Evolutionary conservation across 2,113 vertebrate species (phyloP).

Genomic region (Apeltes quadracus): DNA sequence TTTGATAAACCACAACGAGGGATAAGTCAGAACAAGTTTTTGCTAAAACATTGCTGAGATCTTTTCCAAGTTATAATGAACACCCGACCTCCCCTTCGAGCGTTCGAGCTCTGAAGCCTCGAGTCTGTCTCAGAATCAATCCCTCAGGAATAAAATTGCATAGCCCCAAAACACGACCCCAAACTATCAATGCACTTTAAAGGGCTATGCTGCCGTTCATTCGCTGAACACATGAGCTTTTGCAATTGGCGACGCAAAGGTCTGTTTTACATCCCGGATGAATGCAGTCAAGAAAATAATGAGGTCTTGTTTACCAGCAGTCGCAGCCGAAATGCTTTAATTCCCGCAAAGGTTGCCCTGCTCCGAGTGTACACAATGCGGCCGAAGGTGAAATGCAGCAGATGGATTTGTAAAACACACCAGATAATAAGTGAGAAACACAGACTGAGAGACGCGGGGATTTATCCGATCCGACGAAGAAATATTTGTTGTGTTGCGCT

Average conservation of each 20-base stretch:
- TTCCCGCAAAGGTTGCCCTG: slow-evolving; percentile 51
- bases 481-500: slow-evolving; percentile 40
- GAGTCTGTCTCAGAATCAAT: slow-evolving; percentile 17
- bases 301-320: slow-evolving; percentile 64
- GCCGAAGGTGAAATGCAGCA: slow-evolving; percentile 55
- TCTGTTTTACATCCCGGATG: slow-evolving; percentile 51
- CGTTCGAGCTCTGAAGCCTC: neutral
- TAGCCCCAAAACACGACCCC: slow-evolving; percentile 5
- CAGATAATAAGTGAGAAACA: slow-evolving; percentile 45
- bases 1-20: neutral
- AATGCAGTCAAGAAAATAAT: slow-evolving; percentile 67
- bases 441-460: slow-evolving; percentile 29
- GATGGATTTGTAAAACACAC: slow-evolving; percentile 51
- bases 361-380: slow-evolving; percentile 28
- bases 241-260: slow-evolving; percentile 59
- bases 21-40: slow-evolving; percentile 1
- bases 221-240: slow-evolving; percentile 36
- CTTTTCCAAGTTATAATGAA: slow-evolving; percentile 19
- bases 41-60: slow-evolving; percentile 10
- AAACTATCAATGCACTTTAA: slow-evolving; percentile 5
- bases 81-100: slow-evolving; percentile 9
- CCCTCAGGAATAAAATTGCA: neutral
- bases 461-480: slow-evolving; percentile 50
- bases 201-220: slow-evolving; percentile 32
- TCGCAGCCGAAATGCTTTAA: slow-evolving; percentile 59